Evolutionary conservation across 2,797 vertebrate genomes (phyloP).

Genomic region (Poeciliopsis turneri): DNA sequence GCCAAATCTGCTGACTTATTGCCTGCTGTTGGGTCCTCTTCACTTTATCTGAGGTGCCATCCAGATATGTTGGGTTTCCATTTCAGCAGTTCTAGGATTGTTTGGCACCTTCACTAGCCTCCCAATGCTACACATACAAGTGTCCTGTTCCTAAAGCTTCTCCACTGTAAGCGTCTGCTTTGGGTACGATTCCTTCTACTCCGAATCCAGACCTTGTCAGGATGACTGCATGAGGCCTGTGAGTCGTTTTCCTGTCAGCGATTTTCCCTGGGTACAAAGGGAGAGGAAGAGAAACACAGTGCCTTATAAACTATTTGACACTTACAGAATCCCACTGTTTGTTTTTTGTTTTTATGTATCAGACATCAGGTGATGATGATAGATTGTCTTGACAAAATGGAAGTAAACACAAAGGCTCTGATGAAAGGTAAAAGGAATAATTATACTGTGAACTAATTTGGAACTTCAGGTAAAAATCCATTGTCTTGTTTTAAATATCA

Average conservation of each 20-base stretch:
- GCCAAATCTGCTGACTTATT: conserved; percentile 73
- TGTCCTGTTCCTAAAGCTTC: conserved; percentile 36
- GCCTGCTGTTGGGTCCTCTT: conserved; percentile 68
- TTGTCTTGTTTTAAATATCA: neutral
- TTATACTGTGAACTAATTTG: neutral
- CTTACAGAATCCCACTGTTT: neutral
- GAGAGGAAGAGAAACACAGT: neutral
- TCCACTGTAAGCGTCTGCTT: conserved; percentile 51
- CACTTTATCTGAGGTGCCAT: conserved; percentile 42
- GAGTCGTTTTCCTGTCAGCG: conserved; percentile 95
- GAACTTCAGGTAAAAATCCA: neutral
- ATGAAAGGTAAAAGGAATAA: neutral
- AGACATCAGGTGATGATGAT: neutral
- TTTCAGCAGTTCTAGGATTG: conserved; percentile 27
- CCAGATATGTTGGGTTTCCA: conserved; percentile 29
- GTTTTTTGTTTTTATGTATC: neutral
- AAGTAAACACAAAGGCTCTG: neutral
- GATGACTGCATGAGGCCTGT: conserved; percentile 99
- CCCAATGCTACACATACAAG: conserved; percentile 39
- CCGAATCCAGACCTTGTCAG: conserved; percentile 81
- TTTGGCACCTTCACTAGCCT: conserved; percentile 27
- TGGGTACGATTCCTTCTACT: conserved; percentile 49
- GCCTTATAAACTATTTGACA: conserved; percentile 8
- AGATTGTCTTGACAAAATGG: neutral
- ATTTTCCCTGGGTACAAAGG: conserved; percentile 86